phyloP scores from a whole-genome alignment of 1,140 invertebrate genomes.

The Bombus huntii region DNA sequence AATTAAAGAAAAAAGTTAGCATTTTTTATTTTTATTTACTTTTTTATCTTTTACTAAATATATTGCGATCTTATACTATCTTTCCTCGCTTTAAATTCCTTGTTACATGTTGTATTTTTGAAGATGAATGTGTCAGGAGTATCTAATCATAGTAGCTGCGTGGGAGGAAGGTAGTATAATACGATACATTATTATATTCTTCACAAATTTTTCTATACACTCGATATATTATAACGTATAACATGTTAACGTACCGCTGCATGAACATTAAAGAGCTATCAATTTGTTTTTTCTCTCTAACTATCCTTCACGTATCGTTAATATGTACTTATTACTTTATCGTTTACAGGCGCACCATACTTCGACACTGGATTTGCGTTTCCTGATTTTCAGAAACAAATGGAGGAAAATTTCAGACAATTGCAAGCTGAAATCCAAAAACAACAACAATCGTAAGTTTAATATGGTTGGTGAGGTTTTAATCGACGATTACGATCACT shows the following conservation, averaged over 20 bases:
- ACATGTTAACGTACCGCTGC: background rate
- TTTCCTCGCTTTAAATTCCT: background rate
- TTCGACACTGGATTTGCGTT: background rate
- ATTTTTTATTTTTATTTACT: background rate
- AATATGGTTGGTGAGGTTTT: background rate
- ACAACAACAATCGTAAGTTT: conserved; percentile 72
- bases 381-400: conserved; percentile 46
- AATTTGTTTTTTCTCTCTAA: background rate
- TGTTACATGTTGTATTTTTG: background rate
- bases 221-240: background rate
- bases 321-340: background rate
- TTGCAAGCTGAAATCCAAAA: conserved; percentile 64
- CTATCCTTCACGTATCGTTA: background rate
- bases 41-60: background rate
- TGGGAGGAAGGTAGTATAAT: background rate
- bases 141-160: background rate
- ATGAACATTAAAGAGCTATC: background rate
- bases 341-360: conserved; percentile 2
- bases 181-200: background rate
- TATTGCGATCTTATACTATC: background rate
- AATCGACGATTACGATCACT: accelerated
- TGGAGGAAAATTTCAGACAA: conserved; percentile 62
- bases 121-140: background rate
- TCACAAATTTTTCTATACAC: background rate
- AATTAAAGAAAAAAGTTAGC: background rate